Evolutionary conservation across 2,113 vertebrate genomes (phyloP).

Genomic region (Anthoscopus minutus): DNA sequence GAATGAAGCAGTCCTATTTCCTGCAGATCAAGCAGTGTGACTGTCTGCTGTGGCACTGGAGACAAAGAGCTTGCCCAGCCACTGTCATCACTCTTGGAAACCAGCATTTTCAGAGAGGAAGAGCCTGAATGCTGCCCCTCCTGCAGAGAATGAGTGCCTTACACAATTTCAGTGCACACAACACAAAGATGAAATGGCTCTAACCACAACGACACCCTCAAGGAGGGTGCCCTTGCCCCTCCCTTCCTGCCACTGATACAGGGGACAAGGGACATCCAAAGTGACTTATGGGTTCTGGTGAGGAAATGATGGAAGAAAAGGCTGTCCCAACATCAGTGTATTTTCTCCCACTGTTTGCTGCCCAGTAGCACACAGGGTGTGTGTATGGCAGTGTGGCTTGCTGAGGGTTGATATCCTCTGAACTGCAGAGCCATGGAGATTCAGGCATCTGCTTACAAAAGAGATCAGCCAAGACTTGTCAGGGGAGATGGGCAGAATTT

Average conservation of each 20-base stretch:
- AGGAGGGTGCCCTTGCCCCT: neutral
- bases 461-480: neutral
- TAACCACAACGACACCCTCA: neutral
- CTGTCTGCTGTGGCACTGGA: neutral
- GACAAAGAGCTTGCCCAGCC: conserved; percentile 5
- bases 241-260: neutral
- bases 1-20: conserved; percentile 27
- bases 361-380: neutral
- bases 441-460: neutral
- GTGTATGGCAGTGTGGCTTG: neutral
- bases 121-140: neutral
- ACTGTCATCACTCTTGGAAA: conserved; percentile 29
- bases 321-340: neutral
- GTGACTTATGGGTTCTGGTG: neutral
- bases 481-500: neutral
- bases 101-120: neutral
- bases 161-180: neutral
- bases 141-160: neutral
- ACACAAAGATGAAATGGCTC: conserved; percentile 11
- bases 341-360: neutral
- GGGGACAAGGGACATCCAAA: neutral
- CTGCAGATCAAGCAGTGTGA: conserved; percentile 1
- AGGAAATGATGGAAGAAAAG: neutral
- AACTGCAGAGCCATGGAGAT: neutral
- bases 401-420: neutral